Evolutionary conservation across 2,113 vertebrate species (phyloP).

Genomic region (Archocentrus centrarchus): DNA sequence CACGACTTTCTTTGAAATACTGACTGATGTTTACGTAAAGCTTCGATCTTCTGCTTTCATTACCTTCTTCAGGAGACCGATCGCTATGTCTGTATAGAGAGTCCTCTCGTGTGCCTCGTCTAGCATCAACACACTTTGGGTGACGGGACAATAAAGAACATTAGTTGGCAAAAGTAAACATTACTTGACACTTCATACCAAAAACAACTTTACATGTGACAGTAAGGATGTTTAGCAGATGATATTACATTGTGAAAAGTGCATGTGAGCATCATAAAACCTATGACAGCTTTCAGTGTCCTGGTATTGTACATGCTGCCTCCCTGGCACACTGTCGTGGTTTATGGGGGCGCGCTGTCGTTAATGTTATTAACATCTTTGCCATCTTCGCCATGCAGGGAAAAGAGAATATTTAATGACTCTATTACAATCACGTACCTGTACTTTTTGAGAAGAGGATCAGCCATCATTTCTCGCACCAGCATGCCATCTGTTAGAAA

Average conservation of each 20-base stretch:
- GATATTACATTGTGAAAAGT: not conserved
- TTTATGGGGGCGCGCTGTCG: too few relatives aligned
- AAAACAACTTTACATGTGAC: not conserved
- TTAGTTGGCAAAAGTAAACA: not conserved
- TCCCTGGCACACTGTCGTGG: not conserved
- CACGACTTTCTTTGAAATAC: not conserved
- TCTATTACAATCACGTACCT: constrained; percentile 81
- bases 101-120: constrained; percentile 98
- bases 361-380: not conserved
- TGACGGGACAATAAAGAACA: constrained; percentile 9
- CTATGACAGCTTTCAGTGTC: not conserved
- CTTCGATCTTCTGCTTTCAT: not conserved
- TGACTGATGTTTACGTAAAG: not conserved
- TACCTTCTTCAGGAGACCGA: constrained; percentile 98
- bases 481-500: constrained; percentile 99
- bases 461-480: constrained; percentile 98
- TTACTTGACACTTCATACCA: not conserved
- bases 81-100: constrained; percentile 96
- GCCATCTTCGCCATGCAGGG: not conserved
- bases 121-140: constrained; percentile 90
- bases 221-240: not conserved
- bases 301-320: not conserved
- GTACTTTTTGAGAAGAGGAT: constrained; percentile 95
- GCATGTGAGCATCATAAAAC: not conserved
- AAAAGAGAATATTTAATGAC: not conserved